Base-by-base conservation (phyloP, 1,140 invertebrate genomes). In the Drosophila jambulina region DNA sequence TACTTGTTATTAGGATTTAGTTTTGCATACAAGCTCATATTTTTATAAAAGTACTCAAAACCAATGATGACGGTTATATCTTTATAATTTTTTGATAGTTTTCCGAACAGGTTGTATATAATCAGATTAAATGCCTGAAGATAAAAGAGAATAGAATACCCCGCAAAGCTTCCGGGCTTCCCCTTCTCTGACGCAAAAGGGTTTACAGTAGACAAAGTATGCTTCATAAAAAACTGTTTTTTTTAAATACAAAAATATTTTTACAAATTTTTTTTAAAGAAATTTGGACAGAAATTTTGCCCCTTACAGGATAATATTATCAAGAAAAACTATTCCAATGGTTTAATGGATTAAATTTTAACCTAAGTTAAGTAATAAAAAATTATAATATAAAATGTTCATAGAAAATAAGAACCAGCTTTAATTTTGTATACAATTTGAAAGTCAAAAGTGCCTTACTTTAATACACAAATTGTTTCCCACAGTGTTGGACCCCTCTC, bases 131-230 rank as follows among this genome's bases (percentile, higher is more conserved):
- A n/a, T 19, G 29, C 23, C 27, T 29, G 13, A 70, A 54, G 15
- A 21, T 17, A 42, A 29, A 32, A 54, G 4, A 5, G 0, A 9
- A 13, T n/a, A n/a, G n/a, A n/a, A 27, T 46, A 17, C 21, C 34
- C 54, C n/a, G 21, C 27, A 36, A 27, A 23, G 54, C 64, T 69
- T 68, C 63, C 53, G 53, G 57, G 15, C 51, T 58, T 70, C 69
- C 68, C 51, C 21, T 56, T n/a, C 36, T 42, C 34, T 70, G 51
- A 34, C 27, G 43, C 17, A 69, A 70, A 63, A 40, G 12, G 36
- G 48, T 42, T 51, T 27, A 49, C 48, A 38, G 19, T 40, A 49
- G 8, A 3, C 1, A 19, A 63, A 63, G 19, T 8, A 6, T n/a
- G 5, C 13, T 17, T 36, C 23, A n/a, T 36, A 25, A 19, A 29